Base-by-base conservation (phyloP, 2,113 vertebrate genomes). In the Poeciliopsis turrubarensis region DNA sequence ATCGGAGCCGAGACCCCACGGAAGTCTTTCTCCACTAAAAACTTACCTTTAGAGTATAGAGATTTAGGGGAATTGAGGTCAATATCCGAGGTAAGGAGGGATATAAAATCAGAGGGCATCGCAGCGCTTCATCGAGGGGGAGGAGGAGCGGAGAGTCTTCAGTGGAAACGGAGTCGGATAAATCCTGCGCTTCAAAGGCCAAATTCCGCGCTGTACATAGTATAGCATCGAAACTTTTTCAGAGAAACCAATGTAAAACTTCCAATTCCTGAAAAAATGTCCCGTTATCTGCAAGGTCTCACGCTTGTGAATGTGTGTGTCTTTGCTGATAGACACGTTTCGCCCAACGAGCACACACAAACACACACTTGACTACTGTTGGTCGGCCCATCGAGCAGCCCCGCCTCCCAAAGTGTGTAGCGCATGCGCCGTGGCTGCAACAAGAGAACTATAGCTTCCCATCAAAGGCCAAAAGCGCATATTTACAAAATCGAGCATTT, bases 71-170 rank as follows among this genome's bases (percentile, higher is more conserved):
- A 97, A 91, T 96, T 96, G 89, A 97, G 96, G 94, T 98, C 96
- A 94, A 97, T 94, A 92, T 98, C 97, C 90, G 96, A 95, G 94
- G 95, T 97, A 85, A 98, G 95, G 89, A 97, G 96, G 86, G 97
- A 97, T 93, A 97, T 96, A 91, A 98, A 98, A 95, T 98, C 97
- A 95, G 97, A 98, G 95, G 97, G 97, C 97, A 98, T 98, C 95
- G 95, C 95, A 95, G 89, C 94, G 93, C 94, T 92, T 93, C 89
- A 92, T 93, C 83, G 89, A 94, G 91, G 85, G 88, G 87, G 88
- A 91, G 91, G 92, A 91, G 91, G 92, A 92, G 91, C 87, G 88
- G 92, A 92, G 90, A 91, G 89, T 89, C 91, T 86, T 89, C 51
- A 79, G 75, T 60, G 83, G 75, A 86, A 87, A 87, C 85, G 66